Conservation (phyloP, 2,888 invertebrate species). For the Coelopa pilipes region DNA sequence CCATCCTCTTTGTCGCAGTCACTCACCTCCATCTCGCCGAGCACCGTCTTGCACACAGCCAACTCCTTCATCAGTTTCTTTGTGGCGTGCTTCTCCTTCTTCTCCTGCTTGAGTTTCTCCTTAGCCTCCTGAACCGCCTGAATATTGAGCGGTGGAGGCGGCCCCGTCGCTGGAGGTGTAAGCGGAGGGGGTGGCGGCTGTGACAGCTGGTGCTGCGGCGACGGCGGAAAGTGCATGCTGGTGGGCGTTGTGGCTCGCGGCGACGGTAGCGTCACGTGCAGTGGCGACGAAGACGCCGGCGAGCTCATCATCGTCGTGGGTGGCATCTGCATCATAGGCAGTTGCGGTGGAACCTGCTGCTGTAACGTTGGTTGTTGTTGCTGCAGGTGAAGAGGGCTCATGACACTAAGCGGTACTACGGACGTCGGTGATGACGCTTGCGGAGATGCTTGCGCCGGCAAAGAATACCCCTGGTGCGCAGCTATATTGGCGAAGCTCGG, state of each 20-base stretch:
- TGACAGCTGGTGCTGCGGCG: constrained; percentile 33
- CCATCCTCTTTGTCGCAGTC: constrained; percentile 47
- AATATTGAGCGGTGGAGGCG: constrained; percentile 58
- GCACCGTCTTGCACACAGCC: constrained; percentile 80
- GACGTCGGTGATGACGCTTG: not conserved
- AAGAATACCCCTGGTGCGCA: constrained; percentile 29
- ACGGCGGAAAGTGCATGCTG: constrained; percentile 47
- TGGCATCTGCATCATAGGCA: constrained; percentile 44
- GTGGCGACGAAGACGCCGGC: constrained; percentile 48
- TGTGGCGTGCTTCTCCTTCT: constrained; percentile 68
- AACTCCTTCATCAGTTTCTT: constrained; percentile 80
- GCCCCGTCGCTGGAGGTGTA: constrained; percentile 39
- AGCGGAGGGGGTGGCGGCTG: constrained; percentile 38
- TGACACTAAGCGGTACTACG: not conserved
- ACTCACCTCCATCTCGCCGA: constrained; percentile 84
- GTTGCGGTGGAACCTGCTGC: constrained; percentile 35
- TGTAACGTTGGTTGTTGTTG: not conserved
- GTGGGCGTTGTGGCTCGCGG: constrained; percentile 58
- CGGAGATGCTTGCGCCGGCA: constrained; percentile 13
- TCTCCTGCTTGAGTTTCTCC: constrained; percentile 67
- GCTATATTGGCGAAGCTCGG: constrained; percentile 42
- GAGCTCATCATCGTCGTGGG: constrained; percentile 51
- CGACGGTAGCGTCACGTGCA: constrained; percentile 52
- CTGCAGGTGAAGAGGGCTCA: not conserved
- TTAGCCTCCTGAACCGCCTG: constrained; percentile 65